phyloP scores from a whole-genome alignment of 2,113 vertebrate species.

The Oxyruncus cristatus region DNA sequence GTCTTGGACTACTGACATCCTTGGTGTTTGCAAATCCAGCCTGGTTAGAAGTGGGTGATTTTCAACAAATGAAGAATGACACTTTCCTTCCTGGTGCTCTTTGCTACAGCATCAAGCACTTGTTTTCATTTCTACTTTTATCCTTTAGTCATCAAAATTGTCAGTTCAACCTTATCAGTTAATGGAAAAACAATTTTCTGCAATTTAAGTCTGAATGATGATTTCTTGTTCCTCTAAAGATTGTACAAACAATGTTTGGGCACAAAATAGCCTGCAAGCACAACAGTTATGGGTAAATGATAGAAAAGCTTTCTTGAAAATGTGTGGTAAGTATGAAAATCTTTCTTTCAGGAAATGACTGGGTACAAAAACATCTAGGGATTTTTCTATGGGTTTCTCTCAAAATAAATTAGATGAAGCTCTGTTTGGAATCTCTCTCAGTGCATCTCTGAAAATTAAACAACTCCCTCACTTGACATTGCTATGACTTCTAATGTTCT shows the following conservation, averaged over 20 bases:
- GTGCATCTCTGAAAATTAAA: not conserved
- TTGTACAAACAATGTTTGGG: not conserved
- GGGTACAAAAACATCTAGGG: not conserved
- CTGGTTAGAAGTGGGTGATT: not conserved
- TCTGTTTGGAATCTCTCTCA: not conserved
- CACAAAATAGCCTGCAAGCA: not conserved
- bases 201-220: not conserved
- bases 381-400: not conserved
- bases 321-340: not conserved
- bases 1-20: not conserved
- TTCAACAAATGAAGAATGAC: not conserved
- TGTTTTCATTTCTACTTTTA: not conserved
- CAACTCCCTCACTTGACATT: not conserved
- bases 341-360: not conserved
- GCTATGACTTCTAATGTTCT: not conserved
- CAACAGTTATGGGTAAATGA: not conserved
- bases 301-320: not conserved
- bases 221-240: not conserved
- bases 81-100: not conserved
- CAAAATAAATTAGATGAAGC: not conserved
- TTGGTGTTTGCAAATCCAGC: not conserved
- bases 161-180: not conserved
- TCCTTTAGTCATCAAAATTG: not conserved
- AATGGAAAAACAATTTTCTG: conserved; percentile 19
- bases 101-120: not conserved